phyloP scores from a whole-genome alignment of 1,140 invertebrate genomes.

The Bombyx mori region ASM3026992v2 NC_085124.1:10863001-10863500 shows the following conservation, averaged over 20 bases:
- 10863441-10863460: slow-evolving; percentile 31
- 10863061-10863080: slow-evolving; percentile 75
- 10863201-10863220: slow-evolving; percentile 7
- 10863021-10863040: slow-evolving; percentile 56
- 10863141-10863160: slow-evolving; percentile 38
- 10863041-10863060: slow-evolving; percentile 48
- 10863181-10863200: slow-evolving; percentile 1
- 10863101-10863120: slow-evolving; percentile 65
- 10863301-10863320: slow-evolving; percentile 42
- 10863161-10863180: slow-evolving; percentile 28
- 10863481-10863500: slow-evolving; percentile 49
- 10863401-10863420: slow-evolving; percentile 71
- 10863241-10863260: slow-evolving; percentile 24
- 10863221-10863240: slow-evolving; percentile 1
- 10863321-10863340: slow-evolving; percentile 23
- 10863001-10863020: slow-evolving; percentile 3
- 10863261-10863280: slow-evolving; percentile 20
- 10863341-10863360: slow-evolving; percentile 4
- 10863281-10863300: slow-evolving; percentile 43
- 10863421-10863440: slow-evolving; percentile 38
- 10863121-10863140: slow-evolving; percentile 61
- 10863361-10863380: slow-evolving; percentile 8
- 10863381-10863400: slow-evolving; percentile 56
- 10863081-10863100: slow-evolving; percentile 74
- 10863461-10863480: slow-evolving; percentile 52